These are phyloP conservation scores for Aurelia sp. DNA, from an alignment of 30 jellyfish, hydroid and myxozoan genomes.

Conservation along the genomic window DNA sequence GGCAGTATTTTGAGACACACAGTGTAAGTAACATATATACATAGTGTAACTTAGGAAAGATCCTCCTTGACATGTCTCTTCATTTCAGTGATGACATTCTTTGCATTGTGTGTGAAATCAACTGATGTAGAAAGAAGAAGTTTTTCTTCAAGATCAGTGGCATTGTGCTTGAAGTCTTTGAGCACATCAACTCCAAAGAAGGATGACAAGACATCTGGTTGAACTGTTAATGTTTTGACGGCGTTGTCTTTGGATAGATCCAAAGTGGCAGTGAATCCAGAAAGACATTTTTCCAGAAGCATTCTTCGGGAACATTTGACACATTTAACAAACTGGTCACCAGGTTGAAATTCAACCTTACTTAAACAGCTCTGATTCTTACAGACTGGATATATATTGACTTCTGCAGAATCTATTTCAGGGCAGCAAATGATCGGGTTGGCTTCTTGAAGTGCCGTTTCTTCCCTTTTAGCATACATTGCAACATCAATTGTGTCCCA, in stretches of 20 bases:
- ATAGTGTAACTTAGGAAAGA: neutral
- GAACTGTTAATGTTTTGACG: conserved; percentile 1
- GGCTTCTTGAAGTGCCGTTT: neutral
- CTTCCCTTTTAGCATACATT: neutral
- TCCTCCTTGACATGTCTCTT: neutral
- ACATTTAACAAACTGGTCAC: neutral
- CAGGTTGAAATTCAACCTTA: neutral
- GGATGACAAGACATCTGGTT: conserved; percentile 6
- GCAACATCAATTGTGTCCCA: neutral
- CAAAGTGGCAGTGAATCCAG: conserved; percentile 1
- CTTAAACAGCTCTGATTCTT: neutral
- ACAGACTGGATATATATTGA: neutral
- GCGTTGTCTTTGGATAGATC: neutral
- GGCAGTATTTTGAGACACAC: no score
- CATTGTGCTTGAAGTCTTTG: neutral
- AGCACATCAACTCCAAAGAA: conserved; percentile 8
- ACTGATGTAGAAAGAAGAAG: conserved; percentile 10
- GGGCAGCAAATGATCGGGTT: conserved; percentile 14
- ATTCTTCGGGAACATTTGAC: neutral
- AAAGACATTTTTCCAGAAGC: neutral
- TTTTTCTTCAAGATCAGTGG: conserved; percentile 6
- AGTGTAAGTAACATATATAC: no score
- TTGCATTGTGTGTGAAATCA: conserved; percentile 3
- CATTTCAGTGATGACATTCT: conserved; percentile 1
- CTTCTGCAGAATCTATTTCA: neutral